Base-by-base conservation (phyloP, 2,888 invertebrate genomes). In the Sphaerophoria taeniata region DNA sequence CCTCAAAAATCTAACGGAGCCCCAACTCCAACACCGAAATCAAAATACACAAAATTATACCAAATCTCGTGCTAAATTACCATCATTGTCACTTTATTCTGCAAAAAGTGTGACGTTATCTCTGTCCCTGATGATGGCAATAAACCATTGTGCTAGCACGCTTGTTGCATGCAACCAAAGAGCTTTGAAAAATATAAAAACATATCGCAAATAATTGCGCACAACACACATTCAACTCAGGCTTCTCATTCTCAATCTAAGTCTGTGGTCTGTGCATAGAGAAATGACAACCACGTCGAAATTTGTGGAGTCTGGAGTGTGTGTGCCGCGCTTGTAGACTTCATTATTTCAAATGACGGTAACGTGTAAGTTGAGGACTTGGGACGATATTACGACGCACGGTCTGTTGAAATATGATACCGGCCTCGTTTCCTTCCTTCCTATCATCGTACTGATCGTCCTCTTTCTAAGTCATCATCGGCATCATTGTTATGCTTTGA, bases 1-100 rank as follows among this genome's bases (percentile, higher is more conserved):
- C 24, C 24, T 2, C 24, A 24, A 24, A 24, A 24, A 24, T 2
- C 24, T 24, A 24, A 24, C 24, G 24, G 24, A 24, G 24, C 1
- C 2, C 24, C 24, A 24, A 24, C 24, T 24, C 24, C 24, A 24
- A 24, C 24, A 24, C 24, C 24, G 24, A 24, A 24, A 24, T 24
- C 24, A 24, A 24, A 24, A 24, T 24, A 24, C 24, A 34, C 14
- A 24, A 65, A 65, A 65, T 49, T 65, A 65, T 33, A 65, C 11
- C 49, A 65, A 67, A 36, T 84, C 61, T 77, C 76, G 81, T 85
- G 85, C 70, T 85, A 81, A 85, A 81, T 85, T 81, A 85, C 85
- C 70, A 73, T 85, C 85, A 85, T 85, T 85, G 85, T 85, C 81
- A 81, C 85, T 81, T 85, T 85, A 70, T 85, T 69, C 63, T 39